A percentile compares a stretch with the other conserved stretches of the same genome.
Evolutionary conservation across 2,888 invertebrate species (phyloP).

Genomic region (Rotaria macrura): DNA sequence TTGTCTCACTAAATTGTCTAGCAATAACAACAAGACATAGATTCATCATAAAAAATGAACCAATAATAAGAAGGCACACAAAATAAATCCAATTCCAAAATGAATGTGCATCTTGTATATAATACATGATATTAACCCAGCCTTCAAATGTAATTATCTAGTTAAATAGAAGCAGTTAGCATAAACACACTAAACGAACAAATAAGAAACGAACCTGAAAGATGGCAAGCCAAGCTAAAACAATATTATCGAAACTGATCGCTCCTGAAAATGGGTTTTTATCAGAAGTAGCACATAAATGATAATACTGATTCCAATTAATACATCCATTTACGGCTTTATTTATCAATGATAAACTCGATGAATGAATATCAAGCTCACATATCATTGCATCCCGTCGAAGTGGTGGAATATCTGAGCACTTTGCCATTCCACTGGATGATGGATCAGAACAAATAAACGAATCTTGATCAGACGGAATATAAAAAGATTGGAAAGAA

Average conservation of each 20-base stretch:
- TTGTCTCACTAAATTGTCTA: conserved; percentile 97
- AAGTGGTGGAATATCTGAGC: conserved; percentile 17
- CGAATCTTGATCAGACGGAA: conserved; percentile 62
- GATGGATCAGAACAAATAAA: conserved; percentile 83
- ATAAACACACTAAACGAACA: neutral
- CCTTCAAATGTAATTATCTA: conserved; percentile 97
- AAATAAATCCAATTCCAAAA: conserved; percentile 99
- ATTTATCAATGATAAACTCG: neutral
- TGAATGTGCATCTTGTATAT: conserved; percentile 99
- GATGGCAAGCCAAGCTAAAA: conserved; percentile 98
- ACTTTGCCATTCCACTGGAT: conserved; percentile 70
- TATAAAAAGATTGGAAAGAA: neutral
- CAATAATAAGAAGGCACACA: too few relatives aligned
- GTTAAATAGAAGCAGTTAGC: conserved; percentile 36
- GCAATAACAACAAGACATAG: conserved; percentile 99
- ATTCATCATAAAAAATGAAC: too few relatives aligned
- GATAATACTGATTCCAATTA: conserved; percentile 98
- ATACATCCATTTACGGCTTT: conserved; percentile 60
- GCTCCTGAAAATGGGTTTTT: conserved; percentile 98
- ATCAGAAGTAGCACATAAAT: conserved; percentile 77
- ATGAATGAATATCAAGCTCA: neutral
- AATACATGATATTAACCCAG: too few relatives aligned
- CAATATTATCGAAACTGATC: conserved; percentile 98
- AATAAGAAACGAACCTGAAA: conserved; percentile 64
- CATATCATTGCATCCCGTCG: neutral